These are phyloP conservation scores for Spea bombifrons DNA, from an alignment of 2,113 vertebrate species.

Conservation along the genomic window DNA sequence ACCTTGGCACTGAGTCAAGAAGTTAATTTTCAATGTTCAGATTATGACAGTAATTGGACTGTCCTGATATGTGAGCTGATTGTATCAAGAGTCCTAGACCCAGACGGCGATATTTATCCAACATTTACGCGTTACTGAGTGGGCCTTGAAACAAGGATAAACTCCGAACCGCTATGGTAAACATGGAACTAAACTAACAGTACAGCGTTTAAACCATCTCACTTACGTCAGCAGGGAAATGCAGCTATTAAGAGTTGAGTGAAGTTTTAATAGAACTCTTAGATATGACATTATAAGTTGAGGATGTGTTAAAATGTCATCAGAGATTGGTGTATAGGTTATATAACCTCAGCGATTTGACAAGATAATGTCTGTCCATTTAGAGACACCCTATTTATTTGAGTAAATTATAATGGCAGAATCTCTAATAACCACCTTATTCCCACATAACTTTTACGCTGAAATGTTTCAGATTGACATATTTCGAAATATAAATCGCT, in stretches of 20 bases:
- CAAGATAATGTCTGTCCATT: conserved; percentile 45
- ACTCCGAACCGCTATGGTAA: conserved; percentile 17
- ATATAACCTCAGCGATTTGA: conserved; percentile 25
- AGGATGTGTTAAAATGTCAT: conserved; percentile 34
- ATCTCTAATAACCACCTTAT: conserved; percentile 45
- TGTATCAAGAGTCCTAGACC: not conserved
- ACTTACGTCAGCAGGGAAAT: conserved; percentile 24
- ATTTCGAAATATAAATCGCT: conserved; percentile 38
- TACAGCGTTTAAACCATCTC: conserved; percentile 11
- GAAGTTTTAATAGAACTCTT: conserved; percentile 43
- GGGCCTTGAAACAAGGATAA: conserved; percentile 5
- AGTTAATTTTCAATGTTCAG: not conserved
- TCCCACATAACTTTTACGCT: conserved; percentile 31
- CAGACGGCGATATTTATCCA: not conserved
- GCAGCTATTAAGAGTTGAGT: conserved; percentile 15
- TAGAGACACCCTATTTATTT: conserved; percentile 43
- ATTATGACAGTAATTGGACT: not conserved
- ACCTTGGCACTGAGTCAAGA: not conserved
- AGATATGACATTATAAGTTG: conserved; percentile 32
- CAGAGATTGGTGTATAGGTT: conserved; percentile 41
- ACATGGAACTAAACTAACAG: conserved; percentile 22
- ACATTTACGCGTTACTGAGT: not conserved
- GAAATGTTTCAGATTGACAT: conserved; percentile 37
- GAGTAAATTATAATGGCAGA: conserved; percentile 44
- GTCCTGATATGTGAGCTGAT: not conserved